Evolutionary conservation across 2,888 invertebrate genomes (phyloP).

Genomic region (Petrophora chlorosata): DNA sequence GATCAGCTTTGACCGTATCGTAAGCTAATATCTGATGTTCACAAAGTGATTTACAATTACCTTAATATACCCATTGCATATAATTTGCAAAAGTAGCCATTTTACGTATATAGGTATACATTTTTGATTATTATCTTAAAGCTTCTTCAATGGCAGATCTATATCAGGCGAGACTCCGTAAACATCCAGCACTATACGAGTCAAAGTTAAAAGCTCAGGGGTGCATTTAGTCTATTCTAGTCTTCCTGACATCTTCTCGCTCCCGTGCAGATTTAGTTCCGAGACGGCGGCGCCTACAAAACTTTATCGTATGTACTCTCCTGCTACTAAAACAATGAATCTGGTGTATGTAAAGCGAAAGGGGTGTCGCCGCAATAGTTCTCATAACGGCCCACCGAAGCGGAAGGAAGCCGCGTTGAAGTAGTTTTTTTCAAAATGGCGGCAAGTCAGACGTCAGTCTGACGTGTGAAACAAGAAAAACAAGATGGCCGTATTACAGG

Average conservation of each 20-base stretch:
- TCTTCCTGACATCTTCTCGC: constrained; percentile 46
- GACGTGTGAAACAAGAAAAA: constrained; percentile 68
- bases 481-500: constrained; percentile 74
- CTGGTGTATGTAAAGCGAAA: constrained; percentile 76
- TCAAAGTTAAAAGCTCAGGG: constrained; percentile 42
- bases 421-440: constrained; percentile 81
- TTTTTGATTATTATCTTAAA: too few relatives aligned
- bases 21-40: too few relatives aligned
- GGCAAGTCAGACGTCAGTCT: constrained; percentile 74
- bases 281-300: constrained; percentile 69
- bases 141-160: background rate
- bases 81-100: too few relatives aligned
- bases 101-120: too few relatives aligned
- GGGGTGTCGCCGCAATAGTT: constrained; percentile 80
- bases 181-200: constrained; percentile 23
- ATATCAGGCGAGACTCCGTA: background rate
- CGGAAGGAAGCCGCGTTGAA: constrained; percentile 81
- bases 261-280: constrained; percentile 55
- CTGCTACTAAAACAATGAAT: constrained; percentile 79
- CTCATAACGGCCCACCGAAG: constrained; percentile 77
- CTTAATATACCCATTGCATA: too few relatives aligned
- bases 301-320: constrained; percentile 70
- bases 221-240: constrained; percentile 47
- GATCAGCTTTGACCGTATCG: too few relatives aligned
- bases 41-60: too few relatives aligned